Conservation (phyloP, 1,140 invertebrate genomes). For the Caenorhabditis briggsae region DNA sequence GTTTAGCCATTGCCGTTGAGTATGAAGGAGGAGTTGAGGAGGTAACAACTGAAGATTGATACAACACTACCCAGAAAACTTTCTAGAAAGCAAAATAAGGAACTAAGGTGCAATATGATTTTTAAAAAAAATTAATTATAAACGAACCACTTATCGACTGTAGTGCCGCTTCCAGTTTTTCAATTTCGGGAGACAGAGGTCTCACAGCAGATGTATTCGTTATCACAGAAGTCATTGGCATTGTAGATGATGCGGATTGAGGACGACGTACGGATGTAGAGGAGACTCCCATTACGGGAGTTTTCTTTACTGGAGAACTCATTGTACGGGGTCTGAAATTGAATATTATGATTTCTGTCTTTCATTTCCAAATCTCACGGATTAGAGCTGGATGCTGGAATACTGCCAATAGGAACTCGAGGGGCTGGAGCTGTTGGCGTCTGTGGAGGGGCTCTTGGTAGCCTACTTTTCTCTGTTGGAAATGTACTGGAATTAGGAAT, state of each 20-base stretch:
- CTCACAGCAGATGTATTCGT: slow-evolving; percentile 38
- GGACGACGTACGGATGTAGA: slow-evolving; percentile 32
- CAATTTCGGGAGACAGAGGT: slow-evolving; percentile 2
- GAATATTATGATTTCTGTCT: no score
- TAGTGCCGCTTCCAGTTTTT: slow-evolving; percentile 14
- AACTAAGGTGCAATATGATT: background rate
- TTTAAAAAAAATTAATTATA: background rate
- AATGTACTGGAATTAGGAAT: slow-evolving; percentile 40
- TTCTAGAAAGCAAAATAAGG: background rate
- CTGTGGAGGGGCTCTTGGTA: slow-evolving; percentile 43
- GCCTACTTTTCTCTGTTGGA: slow-evolving; percentile 29
- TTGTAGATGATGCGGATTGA: slow-evolving; percentile 18
- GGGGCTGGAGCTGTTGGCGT: background rate
- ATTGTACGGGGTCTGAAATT: slow-evolving; percentile 38
- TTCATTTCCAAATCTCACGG: background rate
- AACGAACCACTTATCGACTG: slow-evolving; percentile 32
- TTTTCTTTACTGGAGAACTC: slow-evolving; percentile 43
- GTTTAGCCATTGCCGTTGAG: slow-evolving; percentile 44
- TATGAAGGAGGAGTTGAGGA: slow-evolving; percentile 3
- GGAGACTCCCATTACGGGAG: slow-evolving; percentile 34
- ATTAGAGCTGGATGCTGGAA: background rate
- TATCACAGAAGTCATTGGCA: slow-evolving; percentile 33
- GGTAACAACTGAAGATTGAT: slow-evolving; percentile 20
- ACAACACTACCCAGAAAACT: slow-evolving; percentile 14
- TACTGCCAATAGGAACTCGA: background rate